A percentile compares a stretch with the other conserved stretches of the same genome.
Conservation (phyloP, 2,113 vertebrate species). For the Acrocephalus arundinaceus region DNA sequence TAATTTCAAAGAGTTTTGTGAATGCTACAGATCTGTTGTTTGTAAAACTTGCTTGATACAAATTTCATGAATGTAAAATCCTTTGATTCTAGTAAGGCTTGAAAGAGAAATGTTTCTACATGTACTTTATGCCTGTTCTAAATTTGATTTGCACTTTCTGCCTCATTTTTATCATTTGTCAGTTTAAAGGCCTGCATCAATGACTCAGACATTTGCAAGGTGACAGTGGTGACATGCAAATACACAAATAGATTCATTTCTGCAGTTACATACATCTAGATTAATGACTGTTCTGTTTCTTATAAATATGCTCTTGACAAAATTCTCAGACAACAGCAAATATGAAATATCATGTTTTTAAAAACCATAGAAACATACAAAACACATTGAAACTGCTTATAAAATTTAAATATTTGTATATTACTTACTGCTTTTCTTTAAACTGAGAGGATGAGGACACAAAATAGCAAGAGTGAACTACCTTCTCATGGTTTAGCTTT, state of each 20-base stretch:
- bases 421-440: neutral
- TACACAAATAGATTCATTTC: conserved; percentile 34
- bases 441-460: neutral
- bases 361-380: neutral
- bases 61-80: conserved; percentile 44
- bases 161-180: conserved; percentile 43
- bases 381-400: neutral
- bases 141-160: conserved; percentile 39
- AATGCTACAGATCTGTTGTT: conserved; percentile 20
- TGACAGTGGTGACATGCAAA: conserved; percentile 22
- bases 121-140: conserved; percentile 8
- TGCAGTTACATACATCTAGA: neutral
- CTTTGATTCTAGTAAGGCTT: conserved; percentile 10
- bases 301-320: neutral
- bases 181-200: conserved; percentile 23
- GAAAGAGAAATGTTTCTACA: conserved; percentile 26
- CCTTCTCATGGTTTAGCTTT: neutral
- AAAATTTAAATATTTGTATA: neutral
- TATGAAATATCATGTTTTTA: neutral
- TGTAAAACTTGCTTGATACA: conserved; percentile 21
- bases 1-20: conserved; percentile 1
- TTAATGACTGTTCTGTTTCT: conserved; percentile 26
- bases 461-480: neutral
- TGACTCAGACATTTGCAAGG: conserved; percentile 38
- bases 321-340: conserved; percentile 7